phyloP scores from a whole-genome alignment of 1,140 invertebrate genomes.

The Eumaeus atala region DNA sequence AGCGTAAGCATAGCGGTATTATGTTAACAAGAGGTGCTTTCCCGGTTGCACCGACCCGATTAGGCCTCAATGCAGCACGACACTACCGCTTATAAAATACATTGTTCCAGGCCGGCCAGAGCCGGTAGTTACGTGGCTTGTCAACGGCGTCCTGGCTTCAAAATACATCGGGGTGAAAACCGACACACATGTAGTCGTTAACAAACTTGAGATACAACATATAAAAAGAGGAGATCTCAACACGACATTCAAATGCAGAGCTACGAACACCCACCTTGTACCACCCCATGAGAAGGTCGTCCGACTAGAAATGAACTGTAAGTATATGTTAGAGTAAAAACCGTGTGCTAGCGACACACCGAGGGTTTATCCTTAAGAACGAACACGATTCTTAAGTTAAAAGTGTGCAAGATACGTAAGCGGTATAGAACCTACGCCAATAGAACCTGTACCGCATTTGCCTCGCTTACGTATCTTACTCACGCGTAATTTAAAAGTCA shows the following conservation, averaged over 20 bases:
- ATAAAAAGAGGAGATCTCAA: slow-evolving; percentile 85
- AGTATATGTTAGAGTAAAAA: slow-evolving; percentile 57
- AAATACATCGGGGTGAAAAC: slow-evolving; percentile 76
- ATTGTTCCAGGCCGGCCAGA: slow-evolving; percentile 81
- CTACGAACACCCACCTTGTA: slow-evolving; percentile 90
- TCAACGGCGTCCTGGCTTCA: slow-evolving; percentile 80
- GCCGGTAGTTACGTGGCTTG: slow-evolving; percentile 85
- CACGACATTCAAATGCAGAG: slow-evolving; percentile 88
- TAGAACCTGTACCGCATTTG: too few species aligned
- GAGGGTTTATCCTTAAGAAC: too few species aligned
- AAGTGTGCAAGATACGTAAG: too few species aligned
- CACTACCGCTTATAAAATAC: background rate
- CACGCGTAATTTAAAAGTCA: too few species aligned
- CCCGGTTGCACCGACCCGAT: too few species aligned
- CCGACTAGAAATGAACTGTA: slow-evolving; percentile 84
- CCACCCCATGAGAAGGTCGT: slow-evolving; percentile 84
- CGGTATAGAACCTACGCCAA: too few species aligned
- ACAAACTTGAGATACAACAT: slow-evolving; percentile 81
- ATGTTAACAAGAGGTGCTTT: too few species aligned
- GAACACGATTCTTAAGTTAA: too few species aligned
- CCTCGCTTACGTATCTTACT: too few species aligned
- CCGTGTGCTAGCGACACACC: background rate
- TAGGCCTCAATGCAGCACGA: too few species aligned
- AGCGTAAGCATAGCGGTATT: too few species aligned
- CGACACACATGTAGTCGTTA: slow-evolving; percentile 83